Evolutionary conservation across 2,888 invertebrate genomes (phyloP).

Genomic region (Thereva unica): DNA sequence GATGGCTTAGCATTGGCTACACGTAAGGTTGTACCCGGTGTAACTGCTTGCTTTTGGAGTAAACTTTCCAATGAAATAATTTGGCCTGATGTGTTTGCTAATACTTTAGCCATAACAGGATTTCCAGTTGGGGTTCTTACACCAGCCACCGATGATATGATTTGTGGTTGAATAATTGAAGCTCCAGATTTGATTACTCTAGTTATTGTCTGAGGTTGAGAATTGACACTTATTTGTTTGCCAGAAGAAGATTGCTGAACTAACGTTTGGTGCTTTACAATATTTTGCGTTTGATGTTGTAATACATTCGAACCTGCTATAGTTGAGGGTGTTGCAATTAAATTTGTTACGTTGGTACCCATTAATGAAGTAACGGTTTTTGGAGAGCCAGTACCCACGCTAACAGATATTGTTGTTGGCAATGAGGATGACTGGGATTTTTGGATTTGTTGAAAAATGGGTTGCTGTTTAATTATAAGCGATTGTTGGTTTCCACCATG

Average conservation of each 20-base stretch:
- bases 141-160: conserved; percentile 35
- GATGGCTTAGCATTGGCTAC: conserved; percentile 59
- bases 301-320: conserved; percentile 35
- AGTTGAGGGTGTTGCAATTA: conserved; percentile 25
- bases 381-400: conserved; percentile 28
- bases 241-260: conserved; percentile 34
- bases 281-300: conserved; percentile 37
- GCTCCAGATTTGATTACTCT: conserved; percentile 45
- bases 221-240: conserved; percentile 41
- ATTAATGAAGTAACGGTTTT: conserved; percentile 36
- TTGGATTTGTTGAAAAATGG: conserved; percentile 38
- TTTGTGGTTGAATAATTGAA: conserved; percentile 36
- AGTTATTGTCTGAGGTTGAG: conserved; percentile 45
- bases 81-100: conserved; percentile 67
- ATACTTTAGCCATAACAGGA: conserved; percentile 72
- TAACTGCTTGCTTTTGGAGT: conserved; percentile 49
- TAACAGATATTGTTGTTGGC: conserved; percentile 20
- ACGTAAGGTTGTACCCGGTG: conserved; percentile 57
- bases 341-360: conserved; percentile 28
- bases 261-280: conserved; percentile 36
- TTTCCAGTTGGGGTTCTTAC: conserved; percentile 42
- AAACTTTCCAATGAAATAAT: conserved; percentile 55
- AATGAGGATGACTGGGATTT: conserved; percentile 10
- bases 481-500: conserved; percentile 40
- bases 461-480: conserved; percentile 42